Conservation (phyloP, 35 echinoderm and acorn worm species). For the Heliocidaris erythrogramma region DNA sequence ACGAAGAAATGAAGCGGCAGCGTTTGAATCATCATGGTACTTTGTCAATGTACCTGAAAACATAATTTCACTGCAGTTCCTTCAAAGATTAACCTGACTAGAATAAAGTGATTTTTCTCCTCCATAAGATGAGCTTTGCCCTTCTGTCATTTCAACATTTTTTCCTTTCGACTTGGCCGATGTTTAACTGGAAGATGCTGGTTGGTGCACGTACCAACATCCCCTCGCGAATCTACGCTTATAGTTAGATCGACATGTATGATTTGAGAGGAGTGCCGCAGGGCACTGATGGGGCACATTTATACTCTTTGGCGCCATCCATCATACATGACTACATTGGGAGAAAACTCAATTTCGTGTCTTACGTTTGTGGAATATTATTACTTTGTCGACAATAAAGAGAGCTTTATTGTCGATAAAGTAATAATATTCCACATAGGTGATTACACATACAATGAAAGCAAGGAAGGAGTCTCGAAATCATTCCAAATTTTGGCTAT, state of each 20-base stretch:
- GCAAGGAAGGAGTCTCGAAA: not conserved
- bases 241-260: not conserved
- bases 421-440: not conserved
- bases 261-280: not conserved
- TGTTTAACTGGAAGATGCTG: not conserved
- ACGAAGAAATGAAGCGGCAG: too few relatives aligned
- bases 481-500: not conserved
- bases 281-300: not conserved
- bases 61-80: not conserved
- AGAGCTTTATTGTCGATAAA: not conserved
- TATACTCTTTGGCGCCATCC: not conserved
- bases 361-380: not conserved
- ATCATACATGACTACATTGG: not conserved
- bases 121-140: not conserved
- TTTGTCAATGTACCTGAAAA: not conserved
- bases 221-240: not conserved
- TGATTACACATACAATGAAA: not conserved
- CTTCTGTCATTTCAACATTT: not conserved
- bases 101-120: not conserved
- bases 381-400: too few relatives aligned
- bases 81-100: not conserved
- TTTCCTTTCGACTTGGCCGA: not conserved
- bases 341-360: not conserved
- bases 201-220: not conserved
- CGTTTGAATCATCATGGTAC: too few relatives aligned